Evolutionary conservation across 2,113 vertebrate genomes (phyloP).

Genomic region (Cheilinus undulatus): DNA sequence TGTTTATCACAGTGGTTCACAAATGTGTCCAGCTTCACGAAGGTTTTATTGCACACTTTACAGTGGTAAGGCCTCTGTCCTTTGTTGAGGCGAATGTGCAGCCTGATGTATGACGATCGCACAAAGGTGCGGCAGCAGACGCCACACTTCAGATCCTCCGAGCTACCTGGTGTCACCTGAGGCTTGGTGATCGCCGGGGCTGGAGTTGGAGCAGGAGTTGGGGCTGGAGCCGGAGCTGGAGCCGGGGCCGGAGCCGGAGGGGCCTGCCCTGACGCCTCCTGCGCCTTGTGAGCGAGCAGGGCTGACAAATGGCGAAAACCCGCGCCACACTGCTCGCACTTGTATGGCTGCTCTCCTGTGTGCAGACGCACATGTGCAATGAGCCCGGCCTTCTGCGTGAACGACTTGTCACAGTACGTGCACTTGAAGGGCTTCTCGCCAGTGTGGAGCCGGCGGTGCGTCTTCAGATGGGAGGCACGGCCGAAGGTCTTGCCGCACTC

Average conservation of each 20-base stretch:
- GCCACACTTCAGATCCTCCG: constrained; percentile 72
- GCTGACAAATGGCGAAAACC: constrained; percentile 74
- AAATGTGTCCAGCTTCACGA: constrained; percentile 77
- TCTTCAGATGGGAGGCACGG: constrained; percentile 84
- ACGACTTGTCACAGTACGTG: constrained; percentile 77
- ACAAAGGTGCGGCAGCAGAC: constrained; percentile 79
- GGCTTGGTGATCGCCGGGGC: constrained; percentile 25
- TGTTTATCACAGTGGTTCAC: constrained; percentile 80
- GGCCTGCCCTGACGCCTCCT: constrained; percentile 45
- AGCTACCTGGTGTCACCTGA: constrained; percentile 49
- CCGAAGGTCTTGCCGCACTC: constrained; percentile 84
- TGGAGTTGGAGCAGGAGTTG: constrained; percentile 8
- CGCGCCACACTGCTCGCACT: constrained; percentile 71
- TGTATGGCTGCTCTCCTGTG: constrained; percentile 69
- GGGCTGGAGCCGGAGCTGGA: too few species aligned
- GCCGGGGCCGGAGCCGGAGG: background rate
- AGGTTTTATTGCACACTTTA: constrained; percentile 80
- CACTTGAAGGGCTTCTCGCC: constrained; percentile 86
- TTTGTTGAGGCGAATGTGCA: constrained; percentile 67
- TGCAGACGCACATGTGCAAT: constrained; percentile 72
- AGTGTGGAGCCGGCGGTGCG: constrained; percentile 83
- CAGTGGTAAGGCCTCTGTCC: constrained; percentile 76
- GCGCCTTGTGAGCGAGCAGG: constrained; percentile 76
- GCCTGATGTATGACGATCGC: constrained; percentile 74
- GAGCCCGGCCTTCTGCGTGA: constrained; percentile 80